Conservation (phyloP, 2,888 invertebrate genomes). For the Synanthedon andrenaeformis region DNA sequence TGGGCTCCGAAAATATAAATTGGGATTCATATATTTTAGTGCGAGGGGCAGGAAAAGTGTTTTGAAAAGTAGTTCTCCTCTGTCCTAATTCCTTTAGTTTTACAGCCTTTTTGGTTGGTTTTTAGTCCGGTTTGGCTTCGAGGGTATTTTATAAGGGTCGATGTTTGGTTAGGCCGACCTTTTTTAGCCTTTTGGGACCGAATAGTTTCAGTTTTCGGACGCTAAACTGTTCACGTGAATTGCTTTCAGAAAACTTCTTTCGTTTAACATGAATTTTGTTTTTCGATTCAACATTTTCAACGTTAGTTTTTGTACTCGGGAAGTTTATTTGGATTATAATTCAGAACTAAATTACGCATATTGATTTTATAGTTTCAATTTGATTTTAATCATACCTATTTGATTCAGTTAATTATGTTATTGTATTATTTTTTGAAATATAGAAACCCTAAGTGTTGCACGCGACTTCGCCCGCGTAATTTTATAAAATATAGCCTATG, state of each 20-base stretch:
- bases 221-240: slow-evolving; percentile 43
- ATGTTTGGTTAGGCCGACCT: slow-evolving; percentile 68
- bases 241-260: slow-evolving; percentile 46
- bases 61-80: slow-evolving; percentile 65
- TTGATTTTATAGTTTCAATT: too few species aligned
- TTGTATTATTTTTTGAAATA: too few species aligned
- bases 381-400: too few species aligned
- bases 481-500: too few species aligned
- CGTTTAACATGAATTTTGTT: slow-evolving; percentile 18
- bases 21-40: slow-evolving; percentile 66
- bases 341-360: too few species aligned
- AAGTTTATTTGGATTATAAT: too few species aligned
- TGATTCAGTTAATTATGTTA: too few species aligned
- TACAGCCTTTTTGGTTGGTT: slow-evolving; percentile 67
- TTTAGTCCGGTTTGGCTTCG: slow-evolving; percentile 36
- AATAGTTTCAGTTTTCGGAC: slow-evolving; percentile 53
- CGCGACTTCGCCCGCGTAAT: too few species aligned
- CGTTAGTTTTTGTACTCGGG: background rate
- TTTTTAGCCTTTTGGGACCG: slow-evolving; percentile 55
- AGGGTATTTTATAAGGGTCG: slow-evolving; percentile 60
- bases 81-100: slow-evolving; percentile 68
- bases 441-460: too few species aligned
- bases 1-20: slow-evolving; percentile 61
- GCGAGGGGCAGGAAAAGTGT: slow-evolving; percentile 48
- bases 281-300: slow-evolving; percentile 13